Conservation (phyloP, 2,888 invertebrate species). For the Drosophila maculinotata region DNA sequence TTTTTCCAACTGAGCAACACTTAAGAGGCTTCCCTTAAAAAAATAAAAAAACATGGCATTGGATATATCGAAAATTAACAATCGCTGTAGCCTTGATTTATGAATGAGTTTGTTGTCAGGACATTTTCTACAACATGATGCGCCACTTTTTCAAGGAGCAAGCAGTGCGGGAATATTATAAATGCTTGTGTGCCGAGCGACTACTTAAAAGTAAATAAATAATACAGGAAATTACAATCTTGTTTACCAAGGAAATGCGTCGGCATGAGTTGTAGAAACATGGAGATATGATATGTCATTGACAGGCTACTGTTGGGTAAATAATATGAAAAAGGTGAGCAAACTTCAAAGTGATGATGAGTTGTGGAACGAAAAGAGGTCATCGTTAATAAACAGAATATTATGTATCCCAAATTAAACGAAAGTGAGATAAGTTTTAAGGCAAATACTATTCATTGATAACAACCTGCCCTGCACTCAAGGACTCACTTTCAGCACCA, state of each 20-base stretch:
- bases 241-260: constrained; percentile 50
- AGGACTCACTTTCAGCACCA: constrained; percentile 15
- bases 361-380: constrained; percentile 6
- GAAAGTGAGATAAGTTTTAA: not conserved
- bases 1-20: constrained; percentile 54
- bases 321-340: constrained; percentile 28
- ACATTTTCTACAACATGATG: constrained; percentile 58
- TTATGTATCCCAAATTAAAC: not conserved
- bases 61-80: constrained; percentile 67
- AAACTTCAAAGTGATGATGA: constrained; percentile 7
- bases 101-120: constrained; percentile 73
- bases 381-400: too few species aligned
- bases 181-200: constrained; percentile 18
- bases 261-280: constrained; percentile 53
- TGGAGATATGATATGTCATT: constrained; percentile 51
- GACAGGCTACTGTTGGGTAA: constrained; percentile 56
- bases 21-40: constrained; percentile 49
- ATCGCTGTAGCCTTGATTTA: constrained; percentile 69
- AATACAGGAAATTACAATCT: constrained; percentile 58
- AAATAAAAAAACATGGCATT: constrained; percentile 33
- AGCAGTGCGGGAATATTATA: constrained; percentile 8
- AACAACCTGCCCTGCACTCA: not conserved
- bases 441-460: constrained; percentile 2
- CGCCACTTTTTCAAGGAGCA: constrained; percentile 39
- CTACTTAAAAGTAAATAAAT: constrained; percentile 76